Percentiles rank a stretch among this genome's conserved stretches.
Conservation (phyloP, 2,888 invertebrate genomes). For the Meliscaeva auricollis region DNA sequence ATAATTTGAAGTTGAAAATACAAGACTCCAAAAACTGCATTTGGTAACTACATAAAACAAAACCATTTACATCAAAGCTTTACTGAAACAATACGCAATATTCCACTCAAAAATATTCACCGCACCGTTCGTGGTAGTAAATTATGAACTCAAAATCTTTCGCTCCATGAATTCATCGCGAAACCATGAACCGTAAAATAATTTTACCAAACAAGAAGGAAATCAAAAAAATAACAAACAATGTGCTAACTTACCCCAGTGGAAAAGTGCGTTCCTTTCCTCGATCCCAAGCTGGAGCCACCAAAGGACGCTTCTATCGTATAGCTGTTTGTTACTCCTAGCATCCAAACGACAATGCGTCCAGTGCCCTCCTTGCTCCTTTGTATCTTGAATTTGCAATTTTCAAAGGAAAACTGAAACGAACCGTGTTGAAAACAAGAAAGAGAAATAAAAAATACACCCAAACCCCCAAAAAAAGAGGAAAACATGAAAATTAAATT, state of each 20-base stretch:
- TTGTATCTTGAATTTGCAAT: slow-evolving; percentile 97
- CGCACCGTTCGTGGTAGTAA: background rate
- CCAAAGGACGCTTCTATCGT: slow-evolving; percentile 98
- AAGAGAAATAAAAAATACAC: slow-evolving; percentile 50
- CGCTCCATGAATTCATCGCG: background rate
- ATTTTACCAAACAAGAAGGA: background rate
- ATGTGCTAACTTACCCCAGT: slow-evolving; percentile 83
- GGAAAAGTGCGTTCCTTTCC: slow-evolving; percentile 93
- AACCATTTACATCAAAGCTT: background rate
- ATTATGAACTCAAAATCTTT: background rate
- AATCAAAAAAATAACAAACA: slow-evolving; percentile 14
- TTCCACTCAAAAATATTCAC: background rate
- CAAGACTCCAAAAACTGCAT: background rate
- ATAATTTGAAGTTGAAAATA: background rate
- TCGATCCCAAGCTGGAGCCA: slow-evolving; percentile 93
- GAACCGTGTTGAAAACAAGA: slow-evolving; percentile 43
- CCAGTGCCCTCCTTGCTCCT: slow-evolving; percentile 98
- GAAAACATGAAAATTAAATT: slow-evolving; percentile 53
- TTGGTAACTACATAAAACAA: background rate
- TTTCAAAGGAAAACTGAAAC: slow-evolving; percentile 93
- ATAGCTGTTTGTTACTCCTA: slow-evolving; percentile 97
- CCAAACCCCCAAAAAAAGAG: slow-evolving; percentile 12
- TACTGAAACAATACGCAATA: background rate
- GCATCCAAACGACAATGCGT: slow-evolving; percentile 96
- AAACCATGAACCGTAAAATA: slow-evolving; percentile 5